phyloP scores from a whole-genome alignment of 64 coral and sea anemone species.

The Orbicella faveolata region DNA sequence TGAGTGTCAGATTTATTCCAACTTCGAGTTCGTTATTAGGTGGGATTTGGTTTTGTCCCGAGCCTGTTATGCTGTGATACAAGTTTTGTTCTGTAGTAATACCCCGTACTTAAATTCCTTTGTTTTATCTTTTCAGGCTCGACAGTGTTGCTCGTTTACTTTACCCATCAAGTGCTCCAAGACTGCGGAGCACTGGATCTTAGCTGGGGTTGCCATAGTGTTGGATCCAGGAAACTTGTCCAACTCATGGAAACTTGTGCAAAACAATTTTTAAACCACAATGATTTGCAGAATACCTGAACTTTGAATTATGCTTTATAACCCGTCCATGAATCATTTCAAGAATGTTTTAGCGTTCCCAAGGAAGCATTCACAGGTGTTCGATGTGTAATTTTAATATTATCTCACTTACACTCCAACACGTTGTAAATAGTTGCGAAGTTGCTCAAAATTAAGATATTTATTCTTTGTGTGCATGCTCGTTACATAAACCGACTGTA shows the following conservation, averaged over 20 bases:
- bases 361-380: background rate
- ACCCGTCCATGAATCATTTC: background rate
- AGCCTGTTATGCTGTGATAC: too few species aligned
- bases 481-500: too few species aligned
- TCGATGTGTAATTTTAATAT: background rate
- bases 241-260: conserved; percentile 54
- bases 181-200: conserved; percentile 50
- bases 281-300: background rate
- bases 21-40: too few species aligned
- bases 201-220: conserved; percentile 60
- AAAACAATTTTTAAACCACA: conserved; percentile 1
- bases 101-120: too few species aligned
- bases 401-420: background rate
- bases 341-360: background rate
- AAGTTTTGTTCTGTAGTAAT: too few species aligned
- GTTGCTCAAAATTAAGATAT: background rate
- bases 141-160: conserved; percentile 52
- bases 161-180: conserved; percentile 49
- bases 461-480: background rate
- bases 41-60: too few species aligned
- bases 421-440: conserved; percentile 2
- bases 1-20: background rate
- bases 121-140: conserved; percentile 27
- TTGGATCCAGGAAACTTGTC: conserved; percentile 57
- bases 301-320: background rate